Evolutionary conservation across 2,797 vertebrate genomes (phyloP).

Genomic region (Anguilla obscura): DNA sequence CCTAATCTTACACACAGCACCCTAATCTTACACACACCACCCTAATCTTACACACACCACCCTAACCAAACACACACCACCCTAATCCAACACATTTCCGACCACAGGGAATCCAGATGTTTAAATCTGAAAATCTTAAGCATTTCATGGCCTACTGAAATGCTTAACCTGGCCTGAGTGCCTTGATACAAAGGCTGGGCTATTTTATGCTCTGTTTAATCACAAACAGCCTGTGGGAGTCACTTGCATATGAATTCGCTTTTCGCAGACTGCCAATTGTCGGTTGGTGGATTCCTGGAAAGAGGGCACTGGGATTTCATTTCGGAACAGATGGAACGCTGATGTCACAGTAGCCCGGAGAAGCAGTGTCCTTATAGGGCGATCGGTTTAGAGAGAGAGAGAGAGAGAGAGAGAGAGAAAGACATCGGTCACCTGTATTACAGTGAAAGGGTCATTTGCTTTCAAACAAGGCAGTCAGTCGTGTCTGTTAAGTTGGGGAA

Average conservation of each 20-base stretch:
- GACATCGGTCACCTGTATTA: conserved; percentile 29
- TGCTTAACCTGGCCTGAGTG: background rate
- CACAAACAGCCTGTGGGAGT: conserved; percentile 31
- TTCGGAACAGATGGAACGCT: conserved; percentile 57
- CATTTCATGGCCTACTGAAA: background rate
- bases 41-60: background rate
- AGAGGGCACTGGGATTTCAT: conserved; percentile 47
- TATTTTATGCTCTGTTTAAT: conserved; percentile 40
- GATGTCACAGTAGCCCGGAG: conserved; percentile 43
- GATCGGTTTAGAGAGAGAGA: conserved; percentile 21
- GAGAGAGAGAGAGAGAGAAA: background rate
- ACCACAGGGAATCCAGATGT: background rate
- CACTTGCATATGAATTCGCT: conserved; percentile 30
- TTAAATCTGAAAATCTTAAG: background rate
- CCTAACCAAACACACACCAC: background rate
- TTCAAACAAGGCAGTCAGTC: conserved; percentile 47
- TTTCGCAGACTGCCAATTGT: conserved; percentile 48
- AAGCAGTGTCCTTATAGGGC: conserved; percentile 44
- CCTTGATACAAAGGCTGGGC: background rate
- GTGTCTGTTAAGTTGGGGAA: conserved; percentile 39
- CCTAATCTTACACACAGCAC: too few relatives aligned
- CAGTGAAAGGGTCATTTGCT: conserved; percentile 43
- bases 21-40: background rate
- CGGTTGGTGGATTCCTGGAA: conserved; percentile 37
- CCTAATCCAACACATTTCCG: background rate